Base-by-base conservation (phyloP, 2,113 vertebrate genomes). In the Alethe castanea region DNA sequence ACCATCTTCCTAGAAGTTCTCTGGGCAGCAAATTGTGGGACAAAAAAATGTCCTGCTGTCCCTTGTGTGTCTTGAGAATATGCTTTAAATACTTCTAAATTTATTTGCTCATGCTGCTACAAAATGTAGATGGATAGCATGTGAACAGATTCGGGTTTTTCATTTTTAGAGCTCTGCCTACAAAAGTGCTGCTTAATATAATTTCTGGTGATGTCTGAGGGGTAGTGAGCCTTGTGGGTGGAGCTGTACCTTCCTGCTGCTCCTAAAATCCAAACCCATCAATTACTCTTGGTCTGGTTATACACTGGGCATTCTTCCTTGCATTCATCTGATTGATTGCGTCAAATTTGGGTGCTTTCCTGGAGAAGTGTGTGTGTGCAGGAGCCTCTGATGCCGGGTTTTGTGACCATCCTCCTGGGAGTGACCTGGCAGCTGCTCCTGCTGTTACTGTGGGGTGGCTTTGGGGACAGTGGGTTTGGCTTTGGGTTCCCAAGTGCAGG, bases 311-410 rank as follows among this genome's bases (percentile, higher is more conserved):
- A 1, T 19, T 57, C 4, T 29, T 64, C 77, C 81, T 33, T 3
- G 29, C 19, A 6, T 54, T 42, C 4, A 3, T 5, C 54, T 10
- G 11, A 4, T 33, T 11, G 47, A 11, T 7, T 25, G 14, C 60
- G 38, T 42, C 20, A 3, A 0, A 2, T 9, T 0, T 8, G 31
- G 19, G 31, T 15, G 24, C 36, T 66, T 12, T 4, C 20, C 4
- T 8, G 59, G 18, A 5, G 29, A 11, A 11, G 15, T 3, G 47
- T 44, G 28, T 3, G 12, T 33, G 36, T 70, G 67, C 67, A 35
- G 31, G 33, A 48, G 15, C 8, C 1, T 5, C 2, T 11, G 57
- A 6, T 3, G 7, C 4, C 0, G 0, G 31, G 35, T 11, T 25
- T 2, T 18, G 38, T 24, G 54, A 40, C 0, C 50, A 4, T 12